These are phyloP conservation scores for Lanius ludovicianus DNA, from an alignment of 2,113 vertebrate species.

Conservation along the genomic window DNA sequence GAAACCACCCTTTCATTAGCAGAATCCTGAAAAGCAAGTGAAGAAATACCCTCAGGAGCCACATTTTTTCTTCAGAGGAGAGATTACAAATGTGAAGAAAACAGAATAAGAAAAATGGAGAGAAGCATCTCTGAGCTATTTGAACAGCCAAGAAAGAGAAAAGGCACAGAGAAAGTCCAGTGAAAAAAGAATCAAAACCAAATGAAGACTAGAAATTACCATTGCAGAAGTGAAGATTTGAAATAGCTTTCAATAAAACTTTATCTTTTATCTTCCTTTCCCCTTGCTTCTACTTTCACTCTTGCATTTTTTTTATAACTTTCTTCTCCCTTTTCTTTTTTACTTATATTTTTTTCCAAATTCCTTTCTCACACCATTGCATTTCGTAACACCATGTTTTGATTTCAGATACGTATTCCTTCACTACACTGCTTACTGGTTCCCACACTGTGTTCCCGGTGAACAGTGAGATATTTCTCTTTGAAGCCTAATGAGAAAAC, in stretches of 20 bases:
- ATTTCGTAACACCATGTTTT: background rate
- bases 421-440: background rate
- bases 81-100: background rate
- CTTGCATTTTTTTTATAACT: background rate
- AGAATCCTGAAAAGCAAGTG: background rate
- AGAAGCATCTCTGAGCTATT: background rate
- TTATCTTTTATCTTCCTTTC: background rate
- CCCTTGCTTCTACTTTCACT: background rate
- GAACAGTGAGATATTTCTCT: background rate
- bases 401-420: background rate
- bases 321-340: background rate
- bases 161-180: background rate
- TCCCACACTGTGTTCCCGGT: background rate
- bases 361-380: background rate
- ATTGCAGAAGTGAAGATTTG: background rate
- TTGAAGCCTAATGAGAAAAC: background rate
- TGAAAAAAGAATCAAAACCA: slow-evolving; percentile 5
- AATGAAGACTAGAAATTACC: background rate
- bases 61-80: background rate
- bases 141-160: background rate
- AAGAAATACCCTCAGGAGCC: background rate
- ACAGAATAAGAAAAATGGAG: background rate
- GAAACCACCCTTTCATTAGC: background rate
- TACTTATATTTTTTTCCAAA: background rate
- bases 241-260: background rate